Evolutionary conservation across 2,797 vertebrate genomes (phyloP), one percentile per base, ranked within the genome.

Genomic region (Protosalanx chinensis): DNA sequence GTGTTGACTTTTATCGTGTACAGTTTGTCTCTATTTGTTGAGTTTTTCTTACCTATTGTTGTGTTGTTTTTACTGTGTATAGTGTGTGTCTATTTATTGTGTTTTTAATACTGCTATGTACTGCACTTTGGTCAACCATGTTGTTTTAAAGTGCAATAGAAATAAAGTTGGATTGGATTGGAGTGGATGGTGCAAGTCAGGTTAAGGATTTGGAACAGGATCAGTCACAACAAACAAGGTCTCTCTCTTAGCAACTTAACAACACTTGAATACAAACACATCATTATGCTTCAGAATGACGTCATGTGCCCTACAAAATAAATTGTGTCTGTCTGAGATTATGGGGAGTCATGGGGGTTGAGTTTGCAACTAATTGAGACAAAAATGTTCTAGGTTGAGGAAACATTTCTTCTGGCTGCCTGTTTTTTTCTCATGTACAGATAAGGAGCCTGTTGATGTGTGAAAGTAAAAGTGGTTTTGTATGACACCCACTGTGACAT

Each of bases 231-330:
- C 61, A 68, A 79, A 77, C 62, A 84, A 78, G n/a, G 6, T 10
- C 10, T 81, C 65, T 80, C 64, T 72, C 78, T 72, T 62, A 78
- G 70, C 71, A 76, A 82, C 72, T 72, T 64, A 67, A 68, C 57
- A 76, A 75, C 51, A 64, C 27, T 53, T 33, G 59, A 77, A 68
- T 35, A 79, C 65, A 79, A 82, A 84, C 70, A 77, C 68, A 76
- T 66, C 65, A 64, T 68, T 27, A 23, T 7, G 46, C 53, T 32
- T 65, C 51, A 60, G 70, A 77, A 41, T 66, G 67, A 82, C 64
- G 29, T 76, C 62, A 68, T 71, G 33, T 32, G 29, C 29, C 20
- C 57, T 29, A 73, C 53, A 13, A 33, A 78, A 62, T 72, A 2
- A 64, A 63, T 59, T 46, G 41, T 20, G 13, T 58, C 57, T 70